phyloP scores from a whole-genome alignment of 2,888 invertebrate species.

The Himalopsyche kuldschensis region DNA sequence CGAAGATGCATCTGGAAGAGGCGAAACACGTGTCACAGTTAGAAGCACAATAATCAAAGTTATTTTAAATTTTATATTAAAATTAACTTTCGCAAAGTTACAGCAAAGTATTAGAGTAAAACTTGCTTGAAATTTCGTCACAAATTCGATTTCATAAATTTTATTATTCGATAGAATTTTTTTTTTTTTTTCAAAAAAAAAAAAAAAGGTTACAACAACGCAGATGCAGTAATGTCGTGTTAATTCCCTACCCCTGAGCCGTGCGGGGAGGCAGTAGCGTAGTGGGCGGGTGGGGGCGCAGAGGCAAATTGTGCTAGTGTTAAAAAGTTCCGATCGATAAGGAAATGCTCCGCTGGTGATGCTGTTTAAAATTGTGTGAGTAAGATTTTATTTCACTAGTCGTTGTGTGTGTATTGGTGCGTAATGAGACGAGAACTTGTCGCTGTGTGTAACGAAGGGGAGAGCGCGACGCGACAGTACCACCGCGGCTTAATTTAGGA shows the following conservation, averaged over 20 bases:
- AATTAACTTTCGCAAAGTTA: no score
- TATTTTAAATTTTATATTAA: no score
- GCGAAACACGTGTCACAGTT: no score
- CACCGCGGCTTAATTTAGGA: slow-evolving; percentile 54
- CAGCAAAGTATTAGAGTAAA: no score
- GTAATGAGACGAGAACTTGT: slow-evolving; percentile 36
- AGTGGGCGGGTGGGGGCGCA: slow-evolving; percentile 41
- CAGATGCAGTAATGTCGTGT: background rate
- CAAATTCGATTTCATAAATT: no score
- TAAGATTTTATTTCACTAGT: slow-evolving; percentile 62
- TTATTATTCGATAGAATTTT: no score
- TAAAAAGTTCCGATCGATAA: slow-evolving; percentile 66
- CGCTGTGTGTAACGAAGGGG: slow-evolving; percentile 19
- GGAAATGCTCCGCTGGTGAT: slow-evolving; percentile 54
- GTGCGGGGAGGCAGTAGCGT: slow-evolving; percentile 18
- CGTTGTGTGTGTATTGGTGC: slow-evolving; percentile 40
- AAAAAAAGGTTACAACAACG: background rate
- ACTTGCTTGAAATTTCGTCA: no score
- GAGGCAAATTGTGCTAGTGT: slow-evolving; percentile 50
- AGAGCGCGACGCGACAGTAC: background rate
- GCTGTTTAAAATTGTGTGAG: slow-evolving; percentile 58
- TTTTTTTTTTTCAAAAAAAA: no score
- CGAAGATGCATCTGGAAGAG: no score
- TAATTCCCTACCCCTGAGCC: background rate
- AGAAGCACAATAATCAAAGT: no score